These are phyloP conservation scores for Origma solitaria DNA, from an alignment of 2,113 vertebrate species.

Conservation along the genomic window DNA sequence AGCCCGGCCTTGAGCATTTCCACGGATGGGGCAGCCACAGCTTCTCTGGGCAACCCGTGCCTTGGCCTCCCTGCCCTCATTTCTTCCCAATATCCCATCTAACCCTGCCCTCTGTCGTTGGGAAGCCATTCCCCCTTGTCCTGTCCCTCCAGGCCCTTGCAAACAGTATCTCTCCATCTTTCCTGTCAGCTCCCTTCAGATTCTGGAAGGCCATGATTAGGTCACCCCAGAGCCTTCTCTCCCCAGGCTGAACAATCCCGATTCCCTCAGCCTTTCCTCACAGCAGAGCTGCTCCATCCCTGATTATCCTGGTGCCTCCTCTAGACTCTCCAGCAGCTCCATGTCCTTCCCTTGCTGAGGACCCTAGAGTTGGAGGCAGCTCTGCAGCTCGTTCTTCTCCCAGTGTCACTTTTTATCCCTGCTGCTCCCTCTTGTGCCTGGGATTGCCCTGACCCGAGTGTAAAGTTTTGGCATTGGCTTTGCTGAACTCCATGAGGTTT, in stretches of 20 bases:
- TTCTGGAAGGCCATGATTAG: background rate
- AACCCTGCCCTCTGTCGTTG: background rate
- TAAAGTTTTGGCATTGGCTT: background rate
- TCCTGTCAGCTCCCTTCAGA: background rate
- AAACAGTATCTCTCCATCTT: background rate
- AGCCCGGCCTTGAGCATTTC: fast-evolving
- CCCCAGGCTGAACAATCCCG: background rate
- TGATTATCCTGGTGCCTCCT: background rate
- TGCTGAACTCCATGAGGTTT: background rate
- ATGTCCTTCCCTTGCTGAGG: background rate
- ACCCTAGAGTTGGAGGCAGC: background rate
- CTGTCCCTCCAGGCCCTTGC: background rate
- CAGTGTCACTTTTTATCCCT: background rate
- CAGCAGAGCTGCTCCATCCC: background rate
- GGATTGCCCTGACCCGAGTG: background rate
- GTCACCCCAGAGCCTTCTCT: background rate
- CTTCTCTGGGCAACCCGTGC: background rate
- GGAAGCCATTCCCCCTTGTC: background rate
- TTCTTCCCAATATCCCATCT: background rate
- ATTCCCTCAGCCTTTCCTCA: background rate
- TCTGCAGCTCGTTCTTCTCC: background rate
- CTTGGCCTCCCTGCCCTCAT: background rate
- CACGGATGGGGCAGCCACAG: background rate
- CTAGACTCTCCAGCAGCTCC: background rate
- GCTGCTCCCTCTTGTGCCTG: background rate